phyloP scores from a whole-genome alignment of 2,797 vertebrate species.

The Distichodus sexfasciatus region DNA sequence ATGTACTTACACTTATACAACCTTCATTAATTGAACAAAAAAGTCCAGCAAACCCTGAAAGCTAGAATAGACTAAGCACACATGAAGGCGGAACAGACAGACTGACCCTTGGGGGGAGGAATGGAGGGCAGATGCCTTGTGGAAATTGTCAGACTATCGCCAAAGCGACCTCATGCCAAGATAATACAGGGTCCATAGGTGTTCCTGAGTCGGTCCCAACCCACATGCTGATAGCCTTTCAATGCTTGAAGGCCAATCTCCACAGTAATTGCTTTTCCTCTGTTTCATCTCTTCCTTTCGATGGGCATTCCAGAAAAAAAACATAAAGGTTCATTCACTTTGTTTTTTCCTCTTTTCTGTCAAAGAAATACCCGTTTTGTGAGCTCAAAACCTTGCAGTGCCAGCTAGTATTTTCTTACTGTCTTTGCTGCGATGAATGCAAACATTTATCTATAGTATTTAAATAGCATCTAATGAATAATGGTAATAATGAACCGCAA shows the following conservation, averaged over 20 bases:
- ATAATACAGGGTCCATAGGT: constrained; percentile 92
- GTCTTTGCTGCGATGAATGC: not conserved
- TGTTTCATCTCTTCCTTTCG: constrained; percentile 63
- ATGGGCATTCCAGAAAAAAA: constrained; percentile 59
- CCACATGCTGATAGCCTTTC: constrained; percentile 92
- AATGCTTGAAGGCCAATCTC: constrained; percentile 85
- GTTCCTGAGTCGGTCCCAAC: constrained; percentile 90
- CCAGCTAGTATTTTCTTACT: constrained; percentile 17
- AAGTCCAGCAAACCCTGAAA: constrained; percentile 40
- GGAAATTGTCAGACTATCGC: constrained; percentile 86
- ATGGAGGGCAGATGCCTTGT: constrained; percentile 82
- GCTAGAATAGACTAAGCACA: constrained; percentile 54
- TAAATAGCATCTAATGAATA: not conserved
- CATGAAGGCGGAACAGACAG: constrained; percentile 84
- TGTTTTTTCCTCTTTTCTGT: constrained; percentile 52
- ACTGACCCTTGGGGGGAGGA: constrained; percentile 73
- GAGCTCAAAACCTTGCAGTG: not conserved
- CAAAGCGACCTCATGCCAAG: constrained; percentile 86
- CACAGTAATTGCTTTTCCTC: constrained; percentile 83
- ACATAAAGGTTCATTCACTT: constrained; percentile 43
- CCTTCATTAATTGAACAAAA: constrained; percentile 4
- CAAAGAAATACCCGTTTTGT: constrained; percentile 17
- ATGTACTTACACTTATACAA: no score
- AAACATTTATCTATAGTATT: not conserved
- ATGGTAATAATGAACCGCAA: not conserved